A percentile compares a stretch with the other conserved stretches of the same genome.
These are phyloP conservation scores for Pollenia griseotomentosa DNA, from an alignment of 2,888 invertebrate genomes.

Conservation along the genomic window DNA sequence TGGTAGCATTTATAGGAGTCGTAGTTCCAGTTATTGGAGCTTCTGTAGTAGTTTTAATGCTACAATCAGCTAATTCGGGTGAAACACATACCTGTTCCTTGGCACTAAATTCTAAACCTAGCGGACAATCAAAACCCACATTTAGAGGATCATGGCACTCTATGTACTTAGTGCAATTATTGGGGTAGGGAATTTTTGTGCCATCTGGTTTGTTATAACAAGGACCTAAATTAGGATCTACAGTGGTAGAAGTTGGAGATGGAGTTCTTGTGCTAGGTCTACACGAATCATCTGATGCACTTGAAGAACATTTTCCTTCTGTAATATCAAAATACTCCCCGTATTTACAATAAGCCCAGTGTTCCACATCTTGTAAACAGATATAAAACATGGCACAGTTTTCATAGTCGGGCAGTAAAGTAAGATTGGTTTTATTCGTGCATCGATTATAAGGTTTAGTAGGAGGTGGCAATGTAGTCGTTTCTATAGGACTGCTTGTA, in stretches of 20 bases:
- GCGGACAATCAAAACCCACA: conserved; percentile 85
- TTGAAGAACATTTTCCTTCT: conserved; percentile 8
- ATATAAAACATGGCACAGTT: conserved; percentile 50
- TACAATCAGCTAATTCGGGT: conserved; percentile 77
- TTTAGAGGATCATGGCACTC: conserved; percentile 77
- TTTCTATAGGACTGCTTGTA: conserved; percentile 4
- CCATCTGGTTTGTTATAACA: conserved; percentile 73
- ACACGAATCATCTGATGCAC: conserved; percentile 7
- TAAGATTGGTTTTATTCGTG: conserved; percentile 26
- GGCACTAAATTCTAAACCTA: conserved; percentile 84
- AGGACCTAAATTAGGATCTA: conserved; percentile 67
- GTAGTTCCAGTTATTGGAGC: conserved; percentile 53
- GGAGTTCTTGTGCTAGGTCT: conserved; percentile 38
- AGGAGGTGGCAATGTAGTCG: neutral
- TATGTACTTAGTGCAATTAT: conserved; percentile 77
- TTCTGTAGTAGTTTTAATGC: conserved; percentile 78
- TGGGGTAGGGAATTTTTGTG: conserved; percentile 77
- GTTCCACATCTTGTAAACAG: conserved; percentile 15
- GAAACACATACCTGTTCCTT: conserved; percentile 76
- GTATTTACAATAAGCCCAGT: conserved; percentile 11
- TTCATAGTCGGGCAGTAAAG: conserved; percentile 9
- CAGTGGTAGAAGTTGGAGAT: conserved; percentile 32
- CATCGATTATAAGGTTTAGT: conserved; percentile 36
- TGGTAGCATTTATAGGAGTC: neutral
- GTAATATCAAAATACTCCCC: conserved; percentile 46